Base-by-base conservation (phyloP, 2,888 invertebrate genomes). In the Ommatoiulus sabulosus region DNA sequence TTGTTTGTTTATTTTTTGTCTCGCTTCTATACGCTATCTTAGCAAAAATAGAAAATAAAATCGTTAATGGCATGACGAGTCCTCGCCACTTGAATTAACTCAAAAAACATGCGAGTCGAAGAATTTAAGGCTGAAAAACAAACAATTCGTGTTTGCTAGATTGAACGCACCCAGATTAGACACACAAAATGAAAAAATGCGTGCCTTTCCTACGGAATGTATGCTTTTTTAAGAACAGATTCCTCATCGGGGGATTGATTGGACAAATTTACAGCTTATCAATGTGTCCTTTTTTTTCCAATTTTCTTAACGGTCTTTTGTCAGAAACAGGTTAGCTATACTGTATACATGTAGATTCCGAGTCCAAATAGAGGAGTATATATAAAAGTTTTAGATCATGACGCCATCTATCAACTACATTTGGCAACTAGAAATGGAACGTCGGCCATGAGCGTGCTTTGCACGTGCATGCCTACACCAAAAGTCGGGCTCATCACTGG, bases 1-100 rank as follows among this genome's bases (percentile, higher is more conserved):
- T 80, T 63, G 35, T 52, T 20, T 0, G 20, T 20, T 63, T 63
- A 52, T 63, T 63, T 63, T 63, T 63, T 63, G 7, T 17, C 57
- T 80, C 1, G 24, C 72, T n/a, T 72, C 35, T 15, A 46, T 35
- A 63, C 63, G 80, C 80, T 80, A 80, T 80, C 80, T 80, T 35
- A 12, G 80, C 12, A 35, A 80, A 80, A 80, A 80, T 80, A 43
- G 35, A 80, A 43, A 80, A 35, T 35, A 80, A 80, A 52, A 80
- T 80, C 35, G 80, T 80, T 80, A 43, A 80, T 80, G 24, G 80
- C 80, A 12, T 35, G 35, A 80, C 80, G 80, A 80, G 80, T 80
- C 80, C 15, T 80, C 35, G 80, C 80, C 80, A 80, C 80, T 15
- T 80, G 80, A 80, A 80, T 80, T 80, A 80, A 80, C 80, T 80